These are phyloP conservation scores for Setophaga petechia DNA, from an alignment of 2,113 vertebrate genomes.

Conservation along the genomic window DNA sequence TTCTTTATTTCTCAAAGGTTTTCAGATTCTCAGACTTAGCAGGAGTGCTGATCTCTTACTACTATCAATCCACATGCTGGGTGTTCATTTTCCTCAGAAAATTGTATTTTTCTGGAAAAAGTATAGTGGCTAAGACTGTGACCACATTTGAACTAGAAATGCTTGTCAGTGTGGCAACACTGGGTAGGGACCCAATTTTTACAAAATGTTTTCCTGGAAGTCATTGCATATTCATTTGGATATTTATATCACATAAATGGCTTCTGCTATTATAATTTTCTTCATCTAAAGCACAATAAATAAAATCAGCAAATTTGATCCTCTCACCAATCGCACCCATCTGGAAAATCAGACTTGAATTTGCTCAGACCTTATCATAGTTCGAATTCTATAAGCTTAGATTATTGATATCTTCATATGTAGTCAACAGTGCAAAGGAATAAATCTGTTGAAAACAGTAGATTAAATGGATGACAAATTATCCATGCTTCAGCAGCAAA, in stretches of 20 bases:
- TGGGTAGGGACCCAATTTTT: background rate
- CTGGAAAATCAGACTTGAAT: accelerated
- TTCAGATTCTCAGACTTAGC: background rate
- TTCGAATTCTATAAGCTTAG: background rate
- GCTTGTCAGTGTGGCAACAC: background rate
- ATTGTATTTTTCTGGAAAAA: background rate
- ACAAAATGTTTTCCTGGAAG: background rate
- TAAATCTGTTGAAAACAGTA: background rate
- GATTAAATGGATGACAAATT: background rate
- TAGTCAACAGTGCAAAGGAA: background rate
- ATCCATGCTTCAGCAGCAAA: background rate
- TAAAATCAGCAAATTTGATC: background rate
- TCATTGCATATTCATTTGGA: background rate
- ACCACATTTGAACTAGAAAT: background rate
- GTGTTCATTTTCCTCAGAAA: background rate
- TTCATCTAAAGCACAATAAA: background rate
- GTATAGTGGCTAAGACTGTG: background rate
- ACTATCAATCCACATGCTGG: background rate
- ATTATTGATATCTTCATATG: background rate
- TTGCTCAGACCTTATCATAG: background rate
- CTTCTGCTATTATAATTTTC: background rate
- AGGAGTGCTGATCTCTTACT: background rate
- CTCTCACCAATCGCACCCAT: background rate
- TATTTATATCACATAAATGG: background rate
- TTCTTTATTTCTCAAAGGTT: background rate